Percentiles rank a stretch among this genome's conserved stretches.
phyloP scores from a whole-genome alignment of 2,797 vertebrate genomes.

The Gila robusta region DNA sequence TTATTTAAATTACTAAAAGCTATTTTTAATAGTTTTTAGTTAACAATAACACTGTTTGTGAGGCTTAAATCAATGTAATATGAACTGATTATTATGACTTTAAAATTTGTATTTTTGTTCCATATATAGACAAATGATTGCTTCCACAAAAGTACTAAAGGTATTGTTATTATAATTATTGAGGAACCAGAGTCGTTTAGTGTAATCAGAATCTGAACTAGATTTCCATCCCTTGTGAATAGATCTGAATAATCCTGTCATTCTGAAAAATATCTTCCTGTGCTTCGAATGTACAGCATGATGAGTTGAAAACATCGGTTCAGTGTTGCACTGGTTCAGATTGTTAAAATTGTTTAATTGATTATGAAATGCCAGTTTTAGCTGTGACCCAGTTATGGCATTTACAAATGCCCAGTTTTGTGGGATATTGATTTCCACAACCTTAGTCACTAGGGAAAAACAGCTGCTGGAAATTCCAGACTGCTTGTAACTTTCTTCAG shows the following conservation, averaged over 20 bases:
- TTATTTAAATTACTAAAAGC: neutral
- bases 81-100: neutral
- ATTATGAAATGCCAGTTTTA: conserved; percentile 48
- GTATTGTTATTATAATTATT: neutral
- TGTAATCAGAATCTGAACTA: neutral
- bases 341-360: conserved; percentile 35
- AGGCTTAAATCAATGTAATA: neutral
- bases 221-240: neutral
- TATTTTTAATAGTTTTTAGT: neutral
- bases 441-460: conserved; percentile 59
- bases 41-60: neutral
- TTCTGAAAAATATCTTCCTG: conserved; percentile 11
- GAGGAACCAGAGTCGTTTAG: neutral
- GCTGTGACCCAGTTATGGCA: conserved; percentile 21
- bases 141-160: neutral
- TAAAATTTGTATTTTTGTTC: neutral
- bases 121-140: neutral
- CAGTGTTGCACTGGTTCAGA: conserved; percentile 43
- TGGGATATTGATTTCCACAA: conserved; percentile 57
- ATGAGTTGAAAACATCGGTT: neutral
- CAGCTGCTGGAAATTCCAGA: conserved; percentile 62
- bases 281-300: conserved; percentile 2
- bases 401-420: conserved; percentile 49
- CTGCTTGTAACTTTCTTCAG: conserved; percentile 56
- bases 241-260: neutral